Percentiles rank a stretch among this genome's conserved stretches.
Evolutionary conservation across 37 sponge, comb jelly and placozoan species (phyloP).

Genomic region (Amphimedon queenslandica): DNA sequence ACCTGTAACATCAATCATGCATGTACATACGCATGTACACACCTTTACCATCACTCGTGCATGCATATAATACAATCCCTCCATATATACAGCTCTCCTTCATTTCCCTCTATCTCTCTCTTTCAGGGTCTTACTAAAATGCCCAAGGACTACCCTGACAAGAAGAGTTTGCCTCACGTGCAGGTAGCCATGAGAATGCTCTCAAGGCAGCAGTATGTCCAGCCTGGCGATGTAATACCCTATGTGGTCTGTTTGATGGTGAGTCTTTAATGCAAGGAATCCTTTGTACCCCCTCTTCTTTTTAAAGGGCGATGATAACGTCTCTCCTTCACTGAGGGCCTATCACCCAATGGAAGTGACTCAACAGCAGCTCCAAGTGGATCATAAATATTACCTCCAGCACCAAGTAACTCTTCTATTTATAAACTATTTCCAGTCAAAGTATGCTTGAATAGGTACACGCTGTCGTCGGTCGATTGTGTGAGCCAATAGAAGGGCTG

Average conservation of each 20-base stretch:
- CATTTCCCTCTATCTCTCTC: not conserved
- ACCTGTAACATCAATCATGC: not conserved
- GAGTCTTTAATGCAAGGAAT: no score
- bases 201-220: slow-evolving; percentile 54
- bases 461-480: slow-evolving; percentile 87
- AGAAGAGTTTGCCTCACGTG: slow-evolving; percentile 86
- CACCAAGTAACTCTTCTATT: slow-evolving; percentile 40
- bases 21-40: not conserved
- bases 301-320: slow-evolving; percentile 18
- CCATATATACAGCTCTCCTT: not conserved
- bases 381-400: slow-evolving; percentile 77
- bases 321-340: slow-evolving; percentile 67
- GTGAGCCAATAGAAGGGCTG: slow-evolving; percentile 85
- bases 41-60: not conserved
- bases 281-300: not conserved
- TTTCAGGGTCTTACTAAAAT: slow-evolving; percentile 78
- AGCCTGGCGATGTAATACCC: slow-evolving; percentile 91
- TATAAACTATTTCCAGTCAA: slow-evolving; percentile 12
- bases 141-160: slow-evolving; percentile 91
- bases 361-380: slow-evolving; percentile 40
- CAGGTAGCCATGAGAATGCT: slow-evolving; percentile 89
- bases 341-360: slow-evolving; percentile 84
- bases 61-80: not conserved
- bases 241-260: slow-evolving; percentile 84
- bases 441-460: slow-evolving; percentile 39